Percentiles rank a stretch among this genome's conserved stretches.
These are phyloP conservation scores for Lophius americanus DNA, from an alignment of 2,797 vertebrate species.

Conservation along the genomic window DNA sequence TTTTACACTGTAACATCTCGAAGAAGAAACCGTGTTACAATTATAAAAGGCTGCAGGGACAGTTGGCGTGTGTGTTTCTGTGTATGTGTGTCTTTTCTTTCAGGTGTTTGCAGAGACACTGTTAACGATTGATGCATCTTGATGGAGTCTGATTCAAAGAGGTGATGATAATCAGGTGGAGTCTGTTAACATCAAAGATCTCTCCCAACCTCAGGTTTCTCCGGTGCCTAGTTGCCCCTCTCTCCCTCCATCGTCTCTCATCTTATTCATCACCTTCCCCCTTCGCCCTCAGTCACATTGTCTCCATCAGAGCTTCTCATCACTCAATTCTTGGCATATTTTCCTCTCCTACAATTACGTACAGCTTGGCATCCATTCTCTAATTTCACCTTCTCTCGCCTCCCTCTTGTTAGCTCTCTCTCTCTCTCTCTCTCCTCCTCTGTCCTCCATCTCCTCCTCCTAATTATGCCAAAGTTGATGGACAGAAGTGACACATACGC, in stretches of 20 bases:
- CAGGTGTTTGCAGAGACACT: slow-evolving; percentile 65
- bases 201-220: slow-evolving; percentile 33
- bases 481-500: too few species aligned
- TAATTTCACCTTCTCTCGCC: slow-evolving; percentile 29
- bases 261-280: not conserved
- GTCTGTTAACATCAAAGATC: slow-evolving; percentile 20
- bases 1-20: not conserved
- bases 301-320: slow-evolving; percentile 38
- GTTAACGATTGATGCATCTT: slow-evolving; percentile 59
- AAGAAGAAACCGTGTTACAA: slow-evolving; percentile 41
- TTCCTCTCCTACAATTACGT: slow-evolving; percentile 33
- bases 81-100: slow-evolving; percentile 48
- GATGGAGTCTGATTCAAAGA: slow-evolving; percentile 71
- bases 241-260: slow-evolving; percentile 12
- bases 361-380: slow-evolving; percentile 35
- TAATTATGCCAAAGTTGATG: too few species aligned
- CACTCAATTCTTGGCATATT: slow-evolving; percentile 35
- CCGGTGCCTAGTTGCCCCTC: slow-evolving; percentile 19
- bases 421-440: slow-evolving; percentile 13
- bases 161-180: slow-evolving; percentile 71
- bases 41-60: slow-evolving; percentile 21
- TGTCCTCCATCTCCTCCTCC: slow-evolving; percentile 10
- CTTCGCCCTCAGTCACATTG: not conserved
- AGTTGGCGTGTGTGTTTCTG: slow-evolving; percentile 27
- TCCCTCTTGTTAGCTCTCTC: slow-evolving; percentile 1